Evolutionary conservation across 2,888 invertebrate genomes (phyloP).

Genomic region (Drosophila multiciliata): DNA sequence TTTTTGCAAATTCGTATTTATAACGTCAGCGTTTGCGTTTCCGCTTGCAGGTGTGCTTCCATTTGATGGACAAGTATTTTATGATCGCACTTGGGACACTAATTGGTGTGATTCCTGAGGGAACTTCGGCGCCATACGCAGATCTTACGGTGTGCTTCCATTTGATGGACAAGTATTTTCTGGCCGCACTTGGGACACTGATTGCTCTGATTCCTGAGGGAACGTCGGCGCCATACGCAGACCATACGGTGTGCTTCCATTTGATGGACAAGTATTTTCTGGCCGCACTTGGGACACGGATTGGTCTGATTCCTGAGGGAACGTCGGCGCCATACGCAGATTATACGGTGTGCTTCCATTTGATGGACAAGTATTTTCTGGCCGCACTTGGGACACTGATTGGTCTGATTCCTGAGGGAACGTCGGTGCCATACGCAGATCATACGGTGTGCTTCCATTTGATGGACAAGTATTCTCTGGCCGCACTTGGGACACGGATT

Average conservation of each 20-base stretch:
- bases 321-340: conserved; percentile 68
- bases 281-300: conserved; percentile 82
- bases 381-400: conserved; percentile 82
- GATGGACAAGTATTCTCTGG: conserved; percentile 70
- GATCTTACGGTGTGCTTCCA: too few species aligned
- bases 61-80: too few species aligned
- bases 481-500: conserved; percentile 82
- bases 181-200: too few species aligned
- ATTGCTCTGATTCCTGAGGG: too few species aligned
- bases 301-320: conserved; percentile 70
- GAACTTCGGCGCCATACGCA: too few species aligned
- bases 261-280: conserved; percentile 72
- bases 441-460: conserved; percentile 76
- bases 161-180: too few species aligned
- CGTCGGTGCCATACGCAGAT: conserved; percentile 76
- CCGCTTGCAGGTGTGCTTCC: conserved; percentile 76
- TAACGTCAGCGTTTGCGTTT: neutral
- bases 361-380: conserved; percentile 72
- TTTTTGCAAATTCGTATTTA: neutral
- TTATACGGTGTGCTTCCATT: conserved; percentile 50
- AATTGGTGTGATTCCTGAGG: too few species aligned
- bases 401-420: conserved; percentile 69
- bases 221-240: too few species aligned
- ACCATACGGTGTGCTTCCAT: conserved; percentile 74
- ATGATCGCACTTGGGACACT: too few species aligned